Evolutionary conservation across 2,888 invertebrate species (phyloP).

Genomic region (Notodonta dromedarius): DNA sequence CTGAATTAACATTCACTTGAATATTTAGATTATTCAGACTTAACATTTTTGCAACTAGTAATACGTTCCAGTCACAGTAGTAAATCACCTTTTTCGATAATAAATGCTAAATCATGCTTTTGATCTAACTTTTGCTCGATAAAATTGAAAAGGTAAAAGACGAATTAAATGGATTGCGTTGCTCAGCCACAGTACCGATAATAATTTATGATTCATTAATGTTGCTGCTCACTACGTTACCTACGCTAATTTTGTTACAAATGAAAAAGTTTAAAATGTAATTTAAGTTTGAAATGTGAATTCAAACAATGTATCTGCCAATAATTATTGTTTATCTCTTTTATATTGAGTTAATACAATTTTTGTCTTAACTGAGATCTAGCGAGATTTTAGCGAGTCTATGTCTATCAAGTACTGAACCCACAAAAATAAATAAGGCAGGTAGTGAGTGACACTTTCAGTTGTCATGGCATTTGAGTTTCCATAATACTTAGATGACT

Average conservation of each 20-base stretch:
- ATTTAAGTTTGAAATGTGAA: constrained; percentile 17
- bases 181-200: constrained; percentile 52
- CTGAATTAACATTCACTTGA: not conserved
- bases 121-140: constrained; percentile 44
- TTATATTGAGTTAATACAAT: no score
- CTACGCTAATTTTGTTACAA: constrained; percentile 28
- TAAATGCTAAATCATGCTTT: constrained; percentile 39
- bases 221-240: constrained; percentile 41
- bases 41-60: no score
- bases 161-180: constrained; percentile 60
- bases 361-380: no score
- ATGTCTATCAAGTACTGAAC: no score
- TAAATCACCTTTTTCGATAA: constrained; percentile 22
- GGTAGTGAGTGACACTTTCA: no score
- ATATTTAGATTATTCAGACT: no score
- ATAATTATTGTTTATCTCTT: no score
- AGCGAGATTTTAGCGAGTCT: no score
- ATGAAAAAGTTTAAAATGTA: constrained; percentile 19
- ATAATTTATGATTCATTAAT: constrained; percentile 61
- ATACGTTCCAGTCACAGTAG: no score
- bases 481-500: not conserved
- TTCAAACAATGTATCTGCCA: no score
- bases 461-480: not conserved
- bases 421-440: no score
- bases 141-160: constrained; percentile 47